phyloP scores from a whole-genome alignment of 2,113 vertebrate species.

The Hemiprocne comata region DNA sequence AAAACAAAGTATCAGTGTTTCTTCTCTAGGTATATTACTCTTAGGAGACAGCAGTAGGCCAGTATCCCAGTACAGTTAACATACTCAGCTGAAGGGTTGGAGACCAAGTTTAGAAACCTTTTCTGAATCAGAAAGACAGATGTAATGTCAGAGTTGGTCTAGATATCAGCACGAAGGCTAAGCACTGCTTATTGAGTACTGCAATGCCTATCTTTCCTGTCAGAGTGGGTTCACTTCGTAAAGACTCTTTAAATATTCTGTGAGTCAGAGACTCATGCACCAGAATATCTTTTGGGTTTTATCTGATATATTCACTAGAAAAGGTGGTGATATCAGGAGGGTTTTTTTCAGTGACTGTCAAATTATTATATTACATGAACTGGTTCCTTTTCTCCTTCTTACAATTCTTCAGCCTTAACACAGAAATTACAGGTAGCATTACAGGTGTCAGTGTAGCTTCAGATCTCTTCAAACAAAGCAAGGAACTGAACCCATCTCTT shows the following conservation, averaged over 20 bases:
- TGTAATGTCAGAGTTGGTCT: background rate
- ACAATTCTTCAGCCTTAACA: background rate
- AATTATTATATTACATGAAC: background rate
- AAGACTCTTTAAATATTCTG: background rate
- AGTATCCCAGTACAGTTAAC: background rate
- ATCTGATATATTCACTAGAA: background rate
- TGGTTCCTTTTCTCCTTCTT: background rate
- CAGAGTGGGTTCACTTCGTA: background rate
- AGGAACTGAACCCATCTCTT: background rate
- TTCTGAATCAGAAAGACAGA: background rate
- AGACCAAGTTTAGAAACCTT: background rate
- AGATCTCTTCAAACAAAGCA: background rate
- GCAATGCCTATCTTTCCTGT: background rate
- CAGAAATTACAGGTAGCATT: background rate
- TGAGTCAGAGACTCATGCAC: background rate
- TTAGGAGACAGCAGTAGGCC: background rate
- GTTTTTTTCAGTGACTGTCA: background rate
- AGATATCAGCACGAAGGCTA: background rate
- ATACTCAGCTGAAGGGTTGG: background rate
- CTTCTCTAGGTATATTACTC: background rate
- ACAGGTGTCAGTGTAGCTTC: background rate
- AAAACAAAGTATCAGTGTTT: background rate
- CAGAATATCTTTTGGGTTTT: background rate
- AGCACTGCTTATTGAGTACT: background rate
- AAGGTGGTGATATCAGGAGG: background rate